Conservation (phyloP, 2,797 vertebrate genomes). For the Eupleurogrammus muticus region DNA sequence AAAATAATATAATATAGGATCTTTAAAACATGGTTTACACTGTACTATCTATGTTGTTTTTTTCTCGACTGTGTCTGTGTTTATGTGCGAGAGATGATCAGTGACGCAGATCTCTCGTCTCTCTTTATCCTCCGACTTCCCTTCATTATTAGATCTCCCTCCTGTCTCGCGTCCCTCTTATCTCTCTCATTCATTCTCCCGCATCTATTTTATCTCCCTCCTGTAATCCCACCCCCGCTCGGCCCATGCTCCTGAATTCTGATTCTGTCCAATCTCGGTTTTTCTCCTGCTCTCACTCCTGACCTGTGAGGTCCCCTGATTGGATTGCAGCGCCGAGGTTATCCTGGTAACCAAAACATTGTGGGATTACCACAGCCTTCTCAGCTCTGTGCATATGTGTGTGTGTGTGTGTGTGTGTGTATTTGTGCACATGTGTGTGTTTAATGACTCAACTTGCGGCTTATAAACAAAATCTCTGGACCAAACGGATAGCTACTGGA, state of each 20-base stretch:
- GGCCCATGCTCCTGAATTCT: conserved; percentile 8
- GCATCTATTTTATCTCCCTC: conserved; percentile 37
- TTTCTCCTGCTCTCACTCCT: conserved; percentile 37
- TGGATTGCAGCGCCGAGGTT: conserved; percentile 63
- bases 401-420: conserved; percentile 29
- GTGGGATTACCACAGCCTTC: conserved; percentile 62
- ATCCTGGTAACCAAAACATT: conserved; percentile 52
- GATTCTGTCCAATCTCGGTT: conserved; percentile 35
- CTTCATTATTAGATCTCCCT: conserved; percentile 43
- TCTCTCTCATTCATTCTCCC: conserved; percentile 32
- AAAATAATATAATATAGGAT: too few relatives aligned
- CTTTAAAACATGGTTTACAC: conserved; percentile 1
- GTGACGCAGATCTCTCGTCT: conserved; percentile 48
- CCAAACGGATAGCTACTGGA: conserved; percentile 14
- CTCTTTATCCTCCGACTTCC: conserved; percentile 47
- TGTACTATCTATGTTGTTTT: too few relatives aligned
- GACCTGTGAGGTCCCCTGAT: conserved; percentile 53
- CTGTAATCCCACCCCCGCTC: conserved; percentile 47
- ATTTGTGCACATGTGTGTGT: too few relatives aligned
- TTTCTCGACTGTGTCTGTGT: too few relatives aligned
- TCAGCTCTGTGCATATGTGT: conserved; percentile 30
- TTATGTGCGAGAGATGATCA: neutral
- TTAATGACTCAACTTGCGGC: conserved; percentile 34
- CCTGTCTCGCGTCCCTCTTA: neutral
- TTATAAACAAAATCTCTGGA: conserved; percentile 20